A percentile compares a stretch with the other conserved stretches of the same genome.
phyloP scores from a whole-genome alignment of 2,888 invertebrate genomes.

The Argyra leucocephala region DNA sequence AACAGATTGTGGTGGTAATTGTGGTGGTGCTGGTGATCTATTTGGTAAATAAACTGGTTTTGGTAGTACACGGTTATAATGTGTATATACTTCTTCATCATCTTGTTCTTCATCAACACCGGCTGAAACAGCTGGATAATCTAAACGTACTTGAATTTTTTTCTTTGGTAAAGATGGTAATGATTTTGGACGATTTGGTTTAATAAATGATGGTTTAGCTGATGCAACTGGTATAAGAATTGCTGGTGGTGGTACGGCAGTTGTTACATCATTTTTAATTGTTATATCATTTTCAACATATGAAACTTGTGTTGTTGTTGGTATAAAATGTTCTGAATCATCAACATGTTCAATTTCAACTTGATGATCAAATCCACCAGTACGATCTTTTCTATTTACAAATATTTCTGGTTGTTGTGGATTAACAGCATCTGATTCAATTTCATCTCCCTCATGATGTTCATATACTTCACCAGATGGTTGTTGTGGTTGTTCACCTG shows the following conservation, averaged over 20 bases:
- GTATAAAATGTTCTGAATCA: background rate
- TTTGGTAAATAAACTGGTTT: background rate
- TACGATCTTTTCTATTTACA: background rate
- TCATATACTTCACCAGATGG: background rate
- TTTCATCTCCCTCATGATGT: background rate
- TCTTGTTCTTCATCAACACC: conserved; percentile 23
- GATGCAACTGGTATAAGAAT: background rate
- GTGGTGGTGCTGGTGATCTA: background rate
- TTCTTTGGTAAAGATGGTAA: conserved; percentile 18
- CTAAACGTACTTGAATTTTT: conserved; percentile 22
- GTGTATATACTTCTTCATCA: background rate
- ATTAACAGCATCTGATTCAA: background rate
- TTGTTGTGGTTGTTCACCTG: background rate
- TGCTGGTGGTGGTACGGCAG: background rate
- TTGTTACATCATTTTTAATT: background rate
- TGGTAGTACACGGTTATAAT: background rate
- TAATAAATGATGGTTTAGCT: background rate
- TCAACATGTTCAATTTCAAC: background rate
- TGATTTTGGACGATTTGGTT: conserved; percentile 8
- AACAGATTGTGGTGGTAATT: background rate
- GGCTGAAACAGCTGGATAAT: conserved; percentile 15
- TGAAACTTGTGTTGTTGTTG: background rate
- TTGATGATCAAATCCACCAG: background rate
- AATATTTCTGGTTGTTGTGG: background rate
- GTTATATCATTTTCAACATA: background rate